phyloP scores from a whole-genome alignment of 2,888 invertebrate species.

The Cyclophora punctaria region DNA sequence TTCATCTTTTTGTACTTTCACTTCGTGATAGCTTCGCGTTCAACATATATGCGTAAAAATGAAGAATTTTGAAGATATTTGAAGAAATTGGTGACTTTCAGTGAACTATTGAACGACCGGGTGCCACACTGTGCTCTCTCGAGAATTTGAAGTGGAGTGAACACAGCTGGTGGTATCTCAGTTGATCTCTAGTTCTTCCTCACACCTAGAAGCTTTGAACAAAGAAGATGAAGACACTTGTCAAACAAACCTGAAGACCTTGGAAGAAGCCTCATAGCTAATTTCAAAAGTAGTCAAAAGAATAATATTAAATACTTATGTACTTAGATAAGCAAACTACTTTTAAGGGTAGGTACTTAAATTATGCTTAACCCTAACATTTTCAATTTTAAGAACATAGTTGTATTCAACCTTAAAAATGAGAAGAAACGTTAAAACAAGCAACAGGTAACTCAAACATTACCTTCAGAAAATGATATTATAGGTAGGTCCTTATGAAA shows the following conservation, averaged over 20 bases:
- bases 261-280: neutral
- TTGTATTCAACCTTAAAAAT: no score
- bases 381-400: no score
- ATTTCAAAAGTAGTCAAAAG: no score
- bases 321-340: no score
- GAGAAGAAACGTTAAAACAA: no score
- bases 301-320: no score
- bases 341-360: no score
- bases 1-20: neutral
- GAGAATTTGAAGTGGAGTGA: constrained; percentile 84
- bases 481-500: no score
- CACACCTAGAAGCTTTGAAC: constrained; percentile 11
- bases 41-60: neutral
- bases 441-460: no score
- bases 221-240: constrained; percentile 2
- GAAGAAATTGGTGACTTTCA: no score
- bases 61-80: constrained; percentile 18
- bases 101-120: constrained; percentile 82
- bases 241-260: neutral
- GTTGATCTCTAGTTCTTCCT: constrained; percentile 78
- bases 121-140: constrained; percentile 99
- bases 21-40: neutral
- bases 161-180: constrained; percentile 99
- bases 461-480: no score
- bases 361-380: no score